These are phyloP conservation scores for Trachymyrmex septentrionalis DNA, from an alignment of 1,140 invertebrate genomes.

Conservation along the genomic window DNA sequence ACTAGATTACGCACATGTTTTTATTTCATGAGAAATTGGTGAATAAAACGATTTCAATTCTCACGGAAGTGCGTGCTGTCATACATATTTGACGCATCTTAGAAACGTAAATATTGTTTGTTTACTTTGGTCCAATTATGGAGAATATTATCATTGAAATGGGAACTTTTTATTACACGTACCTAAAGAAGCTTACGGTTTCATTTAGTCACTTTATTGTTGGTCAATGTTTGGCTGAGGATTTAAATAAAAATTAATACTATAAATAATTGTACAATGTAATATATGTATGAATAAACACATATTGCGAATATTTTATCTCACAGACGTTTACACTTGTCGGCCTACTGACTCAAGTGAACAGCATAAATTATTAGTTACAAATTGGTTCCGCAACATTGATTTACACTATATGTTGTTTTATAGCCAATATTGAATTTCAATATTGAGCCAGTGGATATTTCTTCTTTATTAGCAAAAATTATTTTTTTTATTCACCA, in stretches of 20 bases:
- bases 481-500: neutral
- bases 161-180: neutral
- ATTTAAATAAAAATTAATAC: neutral
- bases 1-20: neutral
- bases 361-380: neutral
- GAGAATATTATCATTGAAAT: neutral
- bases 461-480: neutral
- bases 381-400: constrained; percentile 8
- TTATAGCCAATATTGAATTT: neutral
- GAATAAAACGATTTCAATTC: neutral
- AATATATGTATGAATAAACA: neutral
- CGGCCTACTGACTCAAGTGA: neutral
- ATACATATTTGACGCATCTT: neutral
- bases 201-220: neutral
- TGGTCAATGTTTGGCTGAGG: neutral
- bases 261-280: neutral
- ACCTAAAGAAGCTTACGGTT: neutral
- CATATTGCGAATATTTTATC: neutral
- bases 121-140: neutral
- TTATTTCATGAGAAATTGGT: neutral
- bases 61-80: neutral
- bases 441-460: neutral
- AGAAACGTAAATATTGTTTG: neutral
- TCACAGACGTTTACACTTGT: neutral
- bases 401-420: neutral